These are phyloP conservation scores for Aphodius granarius DNA, from an alignment of 2,888 invertebrate genomes.

Conservation along the genomic window DNA sequence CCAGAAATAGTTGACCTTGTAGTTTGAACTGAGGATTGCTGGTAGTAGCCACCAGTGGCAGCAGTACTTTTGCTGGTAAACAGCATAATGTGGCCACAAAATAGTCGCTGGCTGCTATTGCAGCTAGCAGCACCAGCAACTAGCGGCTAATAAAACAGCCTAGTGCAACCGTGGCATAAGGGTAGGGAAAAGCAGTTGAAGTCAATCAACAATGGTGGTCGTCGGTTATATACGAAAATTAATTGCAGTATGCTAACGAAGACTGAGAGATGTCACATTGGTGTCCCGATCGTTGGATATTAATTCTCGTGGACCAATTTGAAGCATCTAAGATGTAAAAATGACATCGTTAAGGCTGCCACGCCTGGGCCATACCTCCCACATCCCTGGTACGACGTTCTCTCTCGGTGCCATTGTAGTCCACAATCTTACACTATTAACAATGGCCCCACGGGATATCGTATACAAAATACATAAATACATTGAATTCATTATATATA, in stretches of 20 bases:
- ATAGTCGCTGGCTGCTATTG: too few species aligned
- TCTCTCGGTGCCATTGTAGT: constrained; percentile 49
- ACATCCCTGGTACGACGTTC: constrained; percentile 49
- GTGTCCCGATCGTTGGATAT: constrained; percentile 30
- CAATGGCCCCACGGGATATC: constrained; percentile 54
- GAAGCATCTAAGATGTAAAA: constrained; percentile 48
- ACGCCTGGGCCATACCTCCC: constrained; percentile 50
- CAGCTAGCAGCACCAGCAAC: too few species aligned
- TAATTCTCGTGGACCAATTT: constrained; percentile 47
- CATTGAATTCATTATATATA: constrained; percentile 56
- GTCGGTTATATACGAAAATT: neutral
- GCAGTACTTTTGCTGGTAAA: too few species aligned
- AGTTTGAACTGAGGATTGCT: too few species aligned
- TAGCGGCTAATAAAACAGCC: too few species aligned
- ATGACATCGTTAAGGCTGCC: constrained; percentile 48
- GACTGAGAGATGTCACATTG: neutral
- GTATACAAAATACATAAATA: constrained; percentile 57
- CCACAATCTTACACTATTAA: constrained; percentile 54
- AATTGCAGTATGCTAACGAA: constrained; percentile 9
- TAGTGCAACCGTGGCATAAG: too few species aligned
- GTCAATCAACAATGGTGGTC: too few species aligned
- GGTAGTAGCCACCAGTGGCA: too few species aligned
- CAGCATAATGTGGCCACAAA: too few species aligned
- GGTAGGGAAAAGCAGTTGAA: too few species aligned
- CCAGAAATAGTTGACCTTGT: too few species aligned